Conservation (phyloP, 1,140 invertebrate genomes). For the Trichonephila clavipes region DNA sequence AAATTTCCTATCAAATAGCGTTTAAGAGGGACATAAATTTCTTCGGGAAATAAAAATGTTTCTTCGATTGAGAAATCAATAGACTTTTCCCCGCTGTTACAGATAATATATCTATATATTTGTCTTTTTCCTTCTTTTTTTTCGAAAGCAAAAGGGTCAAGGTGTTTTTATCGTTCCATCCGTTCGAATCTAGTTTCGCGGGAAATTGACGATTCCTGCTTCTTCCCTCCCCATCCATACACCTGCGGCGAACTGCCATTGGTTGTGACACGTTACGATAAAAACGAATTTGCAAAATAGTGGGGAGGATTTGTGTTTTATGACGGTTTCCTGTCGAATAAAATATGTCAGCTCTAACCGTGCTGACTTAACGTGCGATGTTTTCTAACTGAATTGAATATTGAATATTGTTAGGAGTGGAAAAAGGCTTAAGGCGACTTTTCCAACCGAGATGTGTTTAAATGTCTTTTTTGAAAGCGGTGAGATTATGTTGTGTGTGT, state of each 20-base stretch:
- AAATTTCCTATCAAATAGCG: constrained; percentile 73
- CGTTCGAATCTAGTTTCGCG: constrained; percentile 22
- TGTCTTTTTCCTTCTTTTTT: background rate
- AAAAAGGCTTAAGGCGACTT: background rate
- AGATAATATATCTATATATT: background rate
- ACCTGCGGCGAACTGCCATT: background rate
- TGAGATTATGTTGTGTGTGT: background rate
- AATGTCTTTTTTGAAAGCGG: background rate
- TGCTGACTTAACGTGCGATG: constrained; percentile 1
- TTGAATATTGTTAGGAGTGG: background rate
- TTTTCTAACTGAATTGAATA: constrained; percentile 10
- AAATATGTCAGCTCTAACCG: constrained; percentile 15
- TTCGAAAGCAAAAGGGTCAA: constrained; percentile 21
- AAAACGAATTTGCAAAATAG: constrained; percentile 50
- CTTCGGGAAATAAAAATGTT: constrained; percentile 49
- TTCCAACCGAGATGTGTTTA: background rate
- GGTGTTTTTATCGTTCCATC: constrained; percentile 46
- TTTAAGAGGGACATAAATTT: constrained; percentile 71
- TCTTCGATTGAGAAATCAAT: constrained; percentile 74
- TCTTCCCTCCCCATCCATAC: background rate
- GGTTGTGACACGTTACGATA: constrained; percentile 32
- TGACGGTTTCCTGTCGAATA: constrained; percentile 38
- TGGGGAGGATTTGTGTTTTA: constrained; percentile 23
- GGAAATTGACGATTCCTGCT: constrained; percentile 20
- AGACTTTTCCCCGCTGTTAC: constrained; percentile 19